Percentiles rank a stretch among this genome's conserved stretches.
phyloP scores from a whole-genome alignment of 2,888 invertebrate genomes.

The Anodontia alba region DNA sequence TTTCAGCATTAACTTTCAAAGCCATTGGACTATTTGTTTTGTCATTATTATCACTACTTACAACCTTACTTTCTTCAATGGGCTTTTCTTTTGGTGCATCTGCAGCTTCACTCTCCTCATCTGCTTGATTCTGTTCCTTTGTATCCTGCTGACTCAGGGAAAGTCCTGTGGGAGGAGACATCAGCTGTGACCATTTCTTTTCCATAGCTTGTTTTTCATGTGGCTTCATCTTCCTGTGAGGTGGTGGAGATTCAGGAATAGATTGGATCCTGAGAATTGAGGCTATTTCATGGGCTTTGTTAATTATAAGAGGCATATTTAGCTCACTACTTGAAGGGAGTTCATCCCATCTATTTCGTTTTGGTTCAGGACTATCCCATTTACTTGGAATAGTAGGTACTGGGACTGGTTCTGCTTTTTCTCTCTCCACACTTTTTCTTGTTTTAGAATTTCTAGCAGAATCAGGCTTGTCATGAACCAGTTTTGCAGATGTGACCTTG shows the following conservation, averaged over 20 bases:
- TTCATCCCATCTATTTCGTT: slow-evolving; percentile 51
- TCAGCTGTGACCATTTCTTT: slow-evolving; percentile 55
- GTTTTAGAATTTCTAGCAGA: neutral
- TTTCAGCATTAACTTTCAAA: neutral
- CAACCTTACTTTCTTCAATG: no score
- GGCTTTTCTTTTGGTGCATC: no score
- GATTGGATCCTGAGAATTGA: slow-evolving; percentile 6
- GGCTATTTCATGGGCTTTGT: slow-evolving; percentile 30
- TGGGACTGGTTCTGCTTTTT: slow-evolving; percentile 5
- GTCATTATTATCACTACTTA: no score
- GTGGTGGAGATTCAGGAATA: slow-evolving; percentile 55
- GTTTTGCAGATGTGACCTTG: neutral
- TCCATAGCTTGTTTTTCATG: slow-evolving; percentile 49
- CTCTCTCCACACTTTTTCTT: neutral
- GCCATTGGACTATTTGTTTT: neutral
- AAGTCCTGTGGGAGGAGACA: neutral
- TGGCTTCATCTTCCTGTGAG: slow-evolving; percentile 57
- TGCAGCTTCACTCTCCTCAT: no score
- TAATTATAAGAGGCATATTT: slow-evolving; percentile 27
- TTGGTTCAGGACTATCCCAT: slow-evolving; percentile 62
- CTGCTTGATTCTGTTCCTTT: neutral
- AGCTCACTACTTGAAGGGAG: neutral
- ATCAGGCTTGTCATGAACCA: neutral
- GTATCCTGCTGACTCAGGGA: neutral
- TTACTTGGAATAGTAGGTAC: slow-evolving; percentile 44